Evolutionary conservation across 2,888 invertebrate species (phyloP).

Genomic region (Stictocephala bisonia): DNA sequence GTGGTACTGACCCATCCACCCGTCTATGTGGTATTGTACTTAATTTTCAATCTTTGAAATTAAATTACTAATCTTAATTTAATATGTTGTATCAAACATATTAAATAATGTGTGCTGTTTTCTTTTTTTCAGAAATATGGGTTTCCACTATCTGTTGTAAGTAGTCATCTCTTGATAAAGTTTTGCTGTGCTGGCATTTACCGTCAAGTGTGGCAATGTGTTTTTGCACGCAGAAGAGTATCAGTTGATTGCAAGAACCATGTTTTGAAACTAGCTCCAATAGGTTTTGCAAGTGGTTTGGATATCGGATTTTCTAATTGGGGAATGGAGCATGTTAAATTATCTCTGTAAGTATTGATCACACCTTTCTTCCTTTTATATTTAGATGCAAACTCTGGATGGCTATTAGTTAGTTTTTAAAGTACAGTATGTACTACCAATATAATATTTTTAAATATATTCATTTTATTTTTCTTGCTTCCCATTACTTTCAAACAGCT

Average conservation of each 20-base stretch:
- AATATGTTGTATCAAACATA: too few species aligned
- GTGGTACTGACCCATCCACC: too few species aligned
- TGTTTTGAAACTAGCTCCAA: constrained; percentile 81
- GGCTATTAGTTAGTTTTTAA: too few species aligned
- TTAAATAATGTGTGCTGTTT: too few species aligned
- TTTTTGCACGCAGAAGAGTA: constrained; percentile 74
- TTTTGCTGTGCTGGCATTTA: constrained; percentile 82
- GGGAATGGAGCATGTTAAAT: constrained; percentile 94
- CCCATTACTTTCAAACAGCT: too few species aligned
- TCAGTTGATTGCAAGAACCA: constrained; percentile 81
- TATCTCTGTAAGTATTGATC: constrained; percentile 79
- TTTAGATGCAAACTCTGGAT: too few species aligned
- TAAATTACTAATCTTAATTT: too few species aligned
- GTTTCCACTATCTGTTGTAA: constrained; percentile 90
- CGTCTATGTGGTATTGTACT: too few species aligned
- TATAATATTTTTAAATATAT: too few species aligned
- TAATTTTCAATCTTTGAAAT: too few species aligned
- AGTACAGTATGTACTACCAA: too few species aligned
- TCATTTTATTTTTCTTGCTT: too few species aligned
- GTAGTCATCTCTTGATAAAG: constrained; percentile 91
- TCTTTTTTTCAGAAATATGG: constrained; percentile 78
- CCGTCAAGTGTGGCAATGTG: constrained; percentile 69
- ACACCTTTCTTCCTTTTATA: constrained; percentile 26
- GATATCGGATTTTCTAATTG: constrained; percentile 99
- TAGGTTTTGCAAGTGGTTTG: constrained; percentile 93